phyloP scores from a whole-genome alignment of 2,113 vertebrate genomes.

The Myrmecobius fasciatus region DNA sequence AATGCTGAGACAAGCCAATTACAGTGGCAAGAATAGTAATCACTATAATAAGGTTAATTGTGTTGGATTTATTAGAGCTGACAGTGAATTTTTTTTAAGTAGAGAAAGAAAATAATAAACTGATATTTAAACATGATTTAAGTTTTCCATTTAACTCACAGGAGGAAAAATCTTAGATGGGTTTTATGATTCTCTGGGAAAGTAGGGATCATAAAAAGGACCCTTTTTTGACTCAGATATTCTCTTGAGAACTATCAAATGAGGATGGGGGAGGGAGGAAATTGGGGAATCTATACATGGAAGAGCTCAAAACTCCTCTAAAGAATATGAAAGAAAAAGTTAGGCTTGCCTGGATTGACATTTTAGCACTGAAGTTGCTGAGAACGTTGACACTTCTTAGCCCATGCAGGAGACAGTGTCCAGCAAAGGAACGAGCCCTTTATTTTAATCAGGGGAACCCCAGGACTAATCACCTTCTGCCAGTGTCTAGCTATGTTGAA shows the following conservation, averaged over 20 bases:
- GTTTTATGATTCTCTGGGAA: neutral
- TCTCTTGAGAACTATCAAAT: neutral
- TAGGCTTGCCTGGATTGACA: neutral
- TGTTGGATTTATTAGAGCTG: conserved; percentile 66
- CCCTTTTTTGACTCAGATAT: neutral
- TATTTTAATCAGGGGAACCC: neutral
- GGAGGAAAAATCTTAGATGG: neutral
- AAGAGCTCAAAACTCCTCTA: neutral
- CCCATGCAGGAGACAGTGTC: neutral
- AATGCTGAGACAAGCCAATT: conserved; percentile 66
- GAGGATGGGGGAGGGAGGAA: too few relatives aligned
- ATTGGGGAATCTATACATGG: neutral
- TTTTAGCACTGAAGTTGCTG: neutral
- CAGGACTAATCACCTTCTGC: neutral
- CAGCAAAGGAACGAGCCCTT: neutral
- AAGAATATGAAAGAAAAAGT: neutral
- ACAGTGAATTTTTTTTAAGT: conserved; percentile 42
- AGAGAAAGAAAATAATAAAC: conserved; percentile 72
- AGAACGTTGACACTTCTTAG: neutral
- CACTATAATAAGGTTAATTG: conserved; percentile 69
- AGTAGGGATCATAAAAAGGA: neutral
- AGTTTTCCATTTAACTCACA: conserved; percentile 40
- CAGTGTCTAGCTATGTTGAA: neutral
- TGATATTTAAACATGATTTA: conserved; percentile 59
- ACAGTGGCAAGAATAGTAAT: conserved; percentile 48